Evolutionary conservation across 2,113 vertebrate species (phyloP), one percentile per base, ranked within the genome.

Genomic region (Pygoscelis antarcticus): DNA sequence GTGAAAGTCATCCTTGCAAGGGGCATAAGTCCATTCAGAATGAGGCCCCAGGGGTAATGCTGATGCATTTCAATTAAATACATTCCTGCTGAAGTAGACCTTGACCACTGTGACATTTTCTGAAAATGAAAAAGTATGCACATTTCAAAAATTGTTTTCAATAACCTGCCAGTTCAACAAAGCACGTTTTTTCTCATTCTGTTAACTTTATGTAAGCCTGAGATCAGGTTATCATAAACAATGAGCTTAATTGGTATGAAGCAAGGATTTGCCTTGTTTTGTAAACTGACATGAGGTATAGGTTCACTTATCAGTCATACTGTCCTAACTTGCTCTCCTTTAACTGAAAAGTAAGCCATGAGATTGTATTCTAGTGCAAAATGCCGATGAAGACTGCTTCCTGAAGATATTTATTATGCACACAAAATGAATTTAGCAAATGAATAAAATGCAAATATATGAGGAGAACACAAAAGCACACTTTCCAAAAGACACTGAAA

Each of bases 331-430:
- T 95, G 87, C 96, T 96, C 81, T 81, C 17, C 87, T 87, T 95
- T 98, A 98, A 98, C 98, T 98, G 98, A 96, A 97, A 97, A 98
- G 83, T 96, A 97, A 96, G 89, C 92, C 81, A 97, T 62, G 92
- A 96, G 97, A 96, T 97, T 96, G 83, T 95, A 93, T 87, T 93
- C 85, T 91, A 81, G 79, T 80, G 83, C 74, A 83, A 68, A 55
- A 76, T 95, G 84, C 46, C 4, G 10, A 86, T 75, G 44, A 91
- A 80, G 23, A 15, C 32, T 91, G 84, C 81, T 95, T 92, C 92
- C 87, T 94, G 79, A 29, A 90, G 75, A 13, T 93, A 87, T 79
- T 96, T 84, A 83, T 88, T 96, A 85, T 88, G 87, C 89, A 95
- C 79, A 52, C 76, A 90, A 36, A 96, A 92, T 71, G 34, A 89